Evolutionary conservation across 2,888 invertebrate species (phyloP), one percentile per base, ranked within the genome.

Genomic region (Macaria liturata): DNA sequence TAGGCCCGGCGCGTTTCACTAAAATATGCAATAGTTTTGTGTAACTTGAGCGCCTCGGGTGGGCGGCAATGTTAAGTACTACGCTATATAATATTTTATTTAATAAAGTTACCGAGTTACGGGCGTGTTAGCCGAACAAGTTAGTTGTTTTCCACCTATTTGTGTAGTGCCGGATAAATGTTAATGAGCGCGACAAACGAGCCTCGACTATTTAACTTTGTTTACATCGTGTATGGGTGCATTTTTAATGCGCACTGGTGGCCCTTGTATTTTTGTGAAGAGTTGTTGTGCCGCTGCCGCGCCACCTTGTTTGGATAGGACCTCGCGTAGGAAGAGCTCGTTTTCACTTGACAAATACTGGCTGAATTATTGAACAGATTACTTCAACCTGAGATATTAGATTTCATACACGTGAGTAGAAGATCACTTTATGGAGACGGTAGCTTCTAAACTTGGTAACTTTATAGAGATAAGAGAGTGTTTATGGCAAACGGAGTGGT

Each of bases 21-120:
- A 84, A 90, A 91, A 86, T 90, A 91, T 91, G 87, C 84, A 91
- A 80, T 81, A 86, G 86, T 88, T 88, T 89, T 88, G 86, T 89
- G 84, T 88, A 86, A 88, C 80, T 90, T 84, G 83, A 80, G 80
- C 86, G 86, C 87, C 88, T 88, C 79, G 74, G 75, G 79, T 76
- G 77, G 76, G 68, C 66, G 75, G 72, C 78, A 69, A 68, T 74
- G 71, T 83, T 86, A 83, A 88, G 83, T 84, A 82, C 76, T 69
- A 64, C 71, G 73, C 76, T 70, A 81, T 87, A 86, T 86, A 69
- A 83, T 88, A 85, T 87, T 88, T 87, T 89, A 89, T 90, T 87
- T 79, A 87, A 86, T 88, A 87, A 84, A 84, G 78, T 82, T 82
- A 72, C 76, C 67, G 74, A 66, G 76, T 80, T 80, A 78, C 75